Conservation (phyloP, 2,797 vertebrate species). For the Nannoperca obscura region DNA sequence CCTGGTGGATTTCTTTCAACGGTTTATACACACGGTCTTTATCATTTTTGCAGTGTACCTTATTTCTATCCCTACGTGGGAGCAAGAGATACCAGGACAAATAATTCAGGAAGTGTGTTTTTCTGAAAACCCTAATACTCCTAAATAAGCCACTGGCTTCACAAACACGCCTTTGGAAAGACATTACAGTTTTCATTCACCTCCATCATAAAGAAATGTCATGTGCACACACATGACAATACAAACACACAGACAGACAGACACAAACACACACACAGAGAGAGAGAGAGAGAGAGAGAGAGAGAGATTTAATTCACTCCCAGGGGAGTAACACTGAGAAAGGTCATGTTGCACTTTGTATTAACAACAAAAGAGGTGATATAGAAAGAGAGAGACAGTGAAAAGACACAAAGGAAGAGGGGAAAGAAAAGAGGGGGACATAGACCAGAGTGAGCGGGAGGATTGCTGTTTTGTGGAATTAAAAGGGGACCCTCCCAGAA, state of each 20-base stretch:
- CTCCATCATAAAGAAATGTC: slow-evolving; percentile 31
- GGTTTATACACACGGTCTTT: too few species aligned
- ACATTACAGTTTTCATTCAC: slow-evolving; percentile 2
- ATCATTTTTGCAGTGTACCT: not conserved
- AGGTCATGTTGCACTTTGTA: slow-evolving; percentile 80
- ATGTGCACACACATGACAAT: slow-evolving; percentile 2
- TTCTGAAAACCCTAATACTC: not conserved
- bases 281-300: not conserved
- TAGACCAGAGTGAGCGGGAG: not conserved
- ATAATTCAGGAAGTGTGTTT: not conserved
- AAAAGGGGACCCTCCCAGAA: not conserved
- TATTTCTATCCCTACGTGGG: not conserved
- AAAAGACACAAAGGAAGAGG: slow-evolving; percentile 34
- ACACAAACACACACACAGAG: slow-evolving; percentile 11
- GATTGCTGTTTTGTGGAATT: not conserved
- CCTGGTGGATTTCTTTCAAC: too few species aligned
- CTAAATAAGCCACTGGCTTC: not conserved
- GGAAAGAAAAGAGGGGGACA: slow-evolving; percentile 19
- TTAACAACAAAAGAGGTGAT: slow-evolving; percentile 61
- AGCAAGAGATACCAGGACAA: not conserved
- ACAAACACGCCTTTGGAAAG: slow-evolving; percentile 9
- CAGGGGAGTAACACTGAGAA: slow-evolving; percentile 65
- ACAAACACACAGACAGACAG: slow-evolving; percentile 1
- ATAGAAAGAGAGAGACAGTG: slow-evolving; percentile 35
- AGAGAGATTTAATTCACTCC: slow-evolving; percentile 53